Evolutionary conservation across 1,140 invertebrate genomes (phyloP), one percentile per base, ranked within the genome.

Genomic region (Bathynomus jamesi): DNA sequence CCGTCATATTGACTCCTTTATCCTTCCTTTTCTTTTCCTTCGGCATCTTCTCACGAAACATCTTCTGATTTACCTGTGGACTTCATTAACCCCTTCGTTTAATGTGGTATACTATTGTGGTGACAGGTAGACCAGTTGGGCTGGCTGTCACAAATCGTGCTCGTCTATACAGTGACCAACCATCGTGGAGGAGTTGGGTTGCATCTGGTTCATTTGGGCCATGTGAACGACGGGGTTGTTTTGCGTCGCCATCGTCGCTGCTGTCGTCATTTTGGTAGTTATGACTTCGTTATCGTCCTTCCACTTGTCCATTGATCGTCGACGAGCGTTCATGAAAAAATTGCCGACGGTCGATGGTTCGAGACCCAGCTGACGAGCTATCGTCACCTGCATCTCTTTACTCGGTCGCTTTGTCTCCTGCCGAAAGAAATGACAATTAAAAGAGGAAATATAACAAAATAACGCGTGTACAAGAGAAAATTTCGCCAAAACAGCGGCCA

Each of bases 371-470:
- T 99, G 96, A 78, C 97, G 87, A 30, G 96, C 95, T 84, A 99
- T 99, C 76, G 96, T 99, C 78, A 98, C 93, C 85, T 99, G 98
- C 96, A 99, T 99, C 86, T 99, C 98, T 84, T 99, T 99, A 76
- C 95, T 98, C 75, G 98, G 98, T 82, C 98, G 88, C 84, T 99
- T 99, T 69, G 97, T 99, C 88, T 99, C 97, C 92, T 98, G 88
- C 67, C 85, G 87, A 73, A 87, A 10, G 21, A 61, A 24, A 61
- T 13, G 85, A 25, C 73, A 78, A 73, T 79, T 31, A 53, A 79
- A 40, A 13, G 4, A 61, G 28, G 13, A 17, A 69, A 8, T 3
- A 1, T 28, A n/a, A 53, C 11, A 11, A 53, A 53, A 21, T 21
- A 53, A 53, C 21, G 46, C 11, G 21, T 53, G 46, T 13, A 53